Base-by-base conservation (phyloP, 2,888 invertebrate species). In the Nudaria mundana region DNA sequence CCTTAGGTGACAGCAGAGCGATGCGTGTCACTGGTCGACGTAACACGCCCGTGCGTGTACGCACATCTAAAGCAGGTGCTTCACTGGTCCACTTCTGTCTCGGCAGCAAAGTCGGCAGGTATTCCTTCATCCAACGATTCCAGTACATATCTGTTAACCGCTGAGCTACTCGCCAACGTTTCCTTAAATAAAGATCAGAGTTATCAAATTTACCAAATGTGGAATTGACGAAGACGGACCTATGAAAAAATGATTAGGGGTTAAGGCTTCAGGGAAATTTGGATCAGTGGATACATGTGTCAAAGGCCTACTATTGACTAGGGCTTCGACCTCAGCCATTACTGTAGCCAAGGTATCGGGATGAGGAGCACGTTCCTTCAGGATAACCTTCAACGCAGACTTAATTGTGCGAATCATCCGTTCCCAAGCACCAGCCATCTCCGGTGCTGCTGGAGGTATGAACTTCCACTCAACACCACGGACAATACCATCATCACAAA, bases 61-160 rank as follows among this genome's bases (percentile, higher is more conserved):
- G 18, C 18, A 1, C 18, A 7, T 18, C 2, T 18, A 18, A 18
- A 6, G 2, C 18, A 6, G 18, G 2, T 6, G 18, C 4, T 7
- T 18, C 18, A 1, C 1, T 18, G 18, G 18, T 1, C 35, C 23
- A 23, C n/a, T 23, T 23, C 3, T 23, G n/a, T n/a, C 23, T 23
- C 7, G 23, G 37, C 39, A 33, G 29, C 24, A 24, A 23, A 23
- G 23, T 23, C 7, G 23, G 23, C 23, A 23, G n/a, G n/a, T 23
- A 23, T 23, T 23, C n/a, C n/a, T 23, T 23, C 3, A 23, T 8
- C 23, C 23, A 8, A 1, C 7, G n/a, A n/a, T n/a, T n/a, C n/a
- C n/a, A n/a, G n/a, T n/a, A n/a, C n/a, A n/a, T n/a, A n/a, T n/a
- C n/a, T n/a, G n/a, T n/a, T n/a, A n/a, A n/a, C n/a, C n/a, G n/a